These are phyloP conservation scores for Notiomystis cincta DNA, from an alignment of 2,113 vertebrate species.

Conservation along the genomic window DNA sequence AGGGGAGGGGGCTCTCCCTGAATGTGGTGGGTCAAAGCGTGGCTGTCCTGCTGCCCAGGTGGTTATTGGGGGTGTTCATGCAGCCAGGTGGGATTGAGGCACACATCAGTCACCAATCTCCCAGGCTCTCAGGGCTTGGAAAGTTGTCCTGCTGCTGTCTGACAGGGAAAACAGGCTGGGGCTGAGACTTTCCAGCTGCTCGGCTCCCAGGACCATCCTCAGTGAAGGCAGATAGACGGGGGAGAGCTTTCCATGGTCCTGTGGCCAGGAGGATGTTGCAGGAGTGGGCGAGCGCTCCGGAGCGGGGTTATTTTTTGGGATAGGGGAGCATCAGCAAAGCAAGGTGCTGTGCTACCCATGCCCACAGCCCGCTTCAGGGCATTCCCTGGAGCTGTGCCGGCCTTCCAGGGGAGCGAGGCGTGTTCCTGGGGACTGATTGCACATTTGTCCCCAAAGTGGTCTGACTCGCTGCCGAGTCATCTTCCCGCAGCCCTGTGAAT, in stretches of 20 bases:
- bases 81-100: not conserved
- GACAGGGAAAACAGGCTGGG: not conserved
- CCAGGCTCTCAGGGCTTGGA: fast-evolving
- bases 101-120: fast-evolving
- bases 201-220: not conserved
- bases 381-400: not conserved
- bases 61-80: fast-evolving
- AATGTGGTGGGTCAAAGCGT: not conserved
- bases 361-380: not conserved
- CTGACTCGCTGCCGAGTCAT: constrained; percentile 57
- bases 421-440: constrained; percentile 18
- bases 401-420: not conserved
- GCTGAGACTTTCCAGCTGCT: not conserved
- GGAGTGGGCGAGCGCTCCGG: fast-evolving
- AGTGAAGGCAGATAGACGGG: not conserved
- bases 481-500: constrained; percentile 44
- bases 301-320: not conserved
- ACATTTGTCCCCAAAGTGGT: constrained; percentile 18
- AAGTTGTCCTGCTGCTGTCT: not conserved
- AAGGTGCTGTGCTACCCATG: not conserved
- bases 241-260: fast-evolving
- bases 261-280: not conserved
- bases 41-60: not conserved
- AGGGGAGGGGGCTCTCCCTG: not conserved
- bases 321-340: not conserved